phyloP scores from a whole-genome alignment of 2,797 vertebrate species.

The Aselliscus stoliczkanus region DNA sequence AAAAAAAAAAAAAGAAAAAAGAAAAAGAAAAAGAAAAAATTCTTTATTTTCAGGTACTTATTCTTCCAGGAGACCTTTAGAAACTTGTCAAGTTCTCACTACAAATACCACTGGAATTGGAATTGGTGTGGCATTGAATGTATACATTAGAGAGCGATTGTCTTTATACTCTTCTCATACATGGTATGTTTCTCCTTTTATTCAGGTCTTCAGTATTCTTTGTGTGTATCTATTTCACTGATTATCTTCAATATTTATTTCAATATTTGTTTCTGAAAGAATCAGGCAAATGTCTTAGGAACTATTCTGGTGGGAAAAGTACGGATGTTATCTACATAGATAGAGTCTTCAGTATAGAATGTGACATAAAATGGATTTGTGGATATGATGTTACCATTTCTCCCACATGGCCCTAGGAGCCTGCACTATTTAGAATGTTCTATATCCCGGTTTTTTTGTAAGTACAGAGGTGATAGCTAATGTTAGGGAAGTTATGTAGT shows the following conservation, averaged over 20 bases:
- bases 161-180: neutral
- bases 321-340: neutral
- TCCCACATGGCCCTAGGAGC: neutral
- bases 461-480: neutral
- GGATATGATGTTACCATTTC: neutral
- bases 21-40: too few relatives aligned
- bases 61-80: neutral
- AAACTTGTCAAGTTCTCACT: neutral
- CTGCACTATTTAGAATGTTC: neutral
- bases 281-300: neutral
- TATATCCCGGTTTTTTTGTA: neutral
- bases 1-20: too few relatives aligned
- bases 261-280: neutral
- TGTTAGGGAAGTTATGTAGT: neutral
- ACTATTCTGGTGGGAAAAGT: neutral
- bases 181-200: neutral
- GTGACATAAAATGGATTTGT: neutral
- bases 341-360: neutral
- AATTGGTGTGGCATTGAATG: neutral
- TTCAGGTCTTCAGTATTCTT: neutral
- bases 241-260: neutral
- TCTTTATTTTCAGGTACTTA: neutral
- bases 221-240: neutral
- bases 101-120: neutral
- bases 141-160: neutral